Base-by-base conservation (phyloP, 2,797 vertebrate genomes). In the Synanceia verrucosa region DNA sequence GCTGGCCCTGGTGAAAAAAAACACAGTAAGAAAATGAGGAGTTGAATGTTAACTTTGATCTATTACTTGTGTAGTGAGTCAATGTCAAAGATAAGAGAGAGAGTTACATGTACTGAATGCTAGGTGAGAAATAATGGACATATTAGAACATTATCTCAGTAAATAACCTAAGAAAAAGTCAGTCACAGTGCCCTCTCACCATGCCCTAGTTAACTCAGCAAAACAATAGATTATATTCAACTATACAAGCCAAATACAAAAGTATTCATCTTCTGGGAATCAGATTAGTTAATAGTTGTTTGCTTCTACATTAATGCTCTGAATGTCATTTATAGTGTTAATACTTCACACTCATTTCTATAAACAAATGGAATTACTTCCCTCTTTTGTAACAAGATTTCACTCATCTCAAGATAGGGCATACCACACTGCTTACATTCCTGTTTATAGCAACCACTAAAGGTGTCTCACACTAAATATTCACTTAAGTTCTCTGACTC, bases 41-140 rank as follows among this genome's bases (percentile, higher is more conserved):
- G 18, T n/a, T 43, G 0, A 43, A 16, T 43, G 39, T 43, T 0
- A 19, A 18, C 68, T 59, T 23, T 55, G 8, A 72, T 21, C 29
- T 10, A 4, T 14, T 64, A 3, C 4, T 24, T 11, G 3, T 28
- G 3, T 9, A 10, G 12, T 5, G 16, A 9, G 12, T 73, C 11
- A 51, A 18, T 59, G 12, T 6, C 14, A 12, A 29, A 16, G 29
- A 51, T 3, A 1, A 41, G 34, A 28, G 5, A 12, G 5, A 41
- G 8, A 9, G 36, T 24, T 43, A 0, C 1, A 0, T 41, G 24
- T 18, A 1, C 2, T 41, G 2, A 37, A 9, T 13, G 18, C 19
- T 0, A 0, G 9, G 39, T 43, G 8, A 18, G 39, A 0, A 43
- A n/a, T 43, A 43, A 43, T n/a, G 18, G 39, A 43, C 39, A 1